A percentile compares a stretch with the other conserved stretches of the same genome.
Evolutionary conservation across 2,888 invertebrate genomes (phyloP).

Genomic region (Trachelus stipa): DNA sequence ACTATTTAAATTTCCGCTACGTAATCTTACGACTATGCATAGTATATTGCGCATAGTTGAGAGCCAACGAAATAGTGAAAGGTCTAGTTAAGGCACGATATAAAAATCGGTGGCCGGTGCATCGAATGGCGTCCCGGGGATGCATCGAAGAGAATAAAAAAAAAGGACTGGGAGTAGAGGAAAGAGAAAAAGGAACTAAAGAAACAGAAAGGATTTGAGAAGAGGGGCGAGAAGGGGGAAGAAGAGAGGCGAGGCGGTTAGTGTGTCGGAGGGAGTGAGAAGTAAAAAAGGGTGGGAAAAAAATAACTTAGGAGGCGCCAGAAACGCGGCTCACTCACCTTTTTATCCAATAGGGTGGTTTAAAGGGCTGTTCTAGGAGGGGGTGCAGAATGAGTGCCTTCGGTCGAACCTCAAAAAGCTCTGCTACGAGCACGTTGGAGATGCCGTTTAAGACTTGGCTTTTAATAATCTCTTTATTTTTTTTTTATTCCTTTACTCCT

Average conservation of each 20-base stretch:
- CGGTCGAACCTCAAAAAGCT: not conserved
- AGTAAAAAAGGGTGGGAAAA: not conserved
- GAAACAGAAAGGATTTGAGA: not conserved
- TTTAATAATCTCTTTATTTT: not conserved
- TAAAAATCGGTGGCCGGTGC: not conserved
- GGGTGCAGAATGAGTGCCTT: not conserved
- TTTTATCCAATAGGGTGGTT: not conserved
- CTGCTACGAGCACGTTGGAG: not conserved
- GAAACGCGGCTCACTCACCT: conserved; percentile 9
- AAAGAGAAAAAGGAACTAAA: conserved; percentile 1
- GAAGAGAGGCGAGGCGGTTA: not conserved
- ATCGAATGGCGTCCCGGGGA: not conserved
- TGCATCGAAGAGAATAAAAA: not conserved
- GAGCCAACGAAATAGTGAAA: not conserved
- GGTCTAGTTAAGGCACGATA: not conserved
- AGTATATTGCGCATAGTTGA: not conserved
- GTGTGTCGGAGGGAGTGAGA: not conserved
- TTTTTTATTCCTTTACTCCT: not conserved
- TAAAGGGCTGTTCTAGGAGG: not conserved
- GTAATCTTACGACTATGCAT: no score
- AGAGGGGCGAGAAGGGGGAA: not conserved
- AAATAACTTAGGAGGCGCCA: conserved; percentile 14
- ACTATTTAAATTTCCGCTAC: not conserved
- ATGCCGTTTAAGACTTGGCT: not conserved
- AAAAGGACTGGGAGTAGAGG: not conserved